Percentiles rank a stretch among this genome's conserved stretches.
These are phyloP conservation scores for Callospermophilus lateralis DNA, from an alignment of 2,113 vertebrate species.

Conservation along the genomic window DNA sequence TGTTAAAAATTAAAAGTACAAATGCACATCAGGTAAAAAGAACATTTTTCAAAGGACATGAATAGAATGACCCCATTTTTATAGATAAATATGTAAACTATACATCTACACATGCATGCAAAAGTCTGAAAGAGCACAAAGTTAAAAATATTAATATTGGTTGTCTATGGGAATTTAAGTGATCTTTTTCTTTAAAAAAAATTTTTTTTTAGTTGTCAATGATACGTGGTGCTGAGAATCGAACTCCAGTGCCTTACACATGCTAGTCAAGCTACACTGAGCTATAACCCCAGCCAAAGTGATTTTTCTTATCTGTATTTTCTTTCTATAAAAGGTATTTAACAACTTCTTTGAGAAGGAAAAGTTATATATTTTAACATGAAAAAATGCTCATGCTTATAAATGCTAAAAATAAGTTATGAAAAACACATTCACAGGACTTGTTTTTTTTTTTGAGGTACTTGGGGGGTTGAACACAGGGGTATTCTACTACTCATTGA, in stretches of 20 bases:
- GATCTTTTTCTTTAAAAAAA: neutral
- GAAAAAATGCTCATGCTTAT: neutral
- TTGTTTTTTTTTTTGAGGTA: too few relatives aligned
- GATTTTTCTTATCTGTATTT: neutral
- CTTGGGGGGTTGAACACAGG: too few relatives aligned
- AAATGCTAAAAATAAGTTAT: neutral
- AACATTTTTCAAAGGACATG: too few relatives aligned
- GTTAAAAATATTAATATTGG: neutral
- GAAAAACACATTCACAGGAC: neutral
- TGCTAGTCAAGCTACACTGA: too few relatives aligned
- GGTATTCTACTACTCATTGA: too few relatives aligned
- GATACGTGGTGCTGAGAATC: too few relatives aligned
- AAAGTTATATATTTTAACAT: neutral
- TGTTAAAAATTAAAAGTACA: conserved; percentile 7
- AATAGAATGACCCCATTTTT: neutral
- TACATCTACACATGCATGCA: neutral
- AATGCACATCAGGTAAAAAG: neutral
- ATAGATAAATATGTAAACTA: neutral
- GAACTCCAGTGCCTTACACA: too few relatives aligned
- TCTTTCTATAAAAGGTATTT: neutral
- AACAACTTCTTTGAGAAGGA: neutral
- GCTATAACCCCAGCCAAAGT: too few relatives aligned
- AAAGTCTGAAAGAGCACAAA: neutral
- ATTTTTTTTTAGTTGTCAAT: too few relatives aligned
- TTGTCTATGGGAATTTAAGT: neutral